A percentile compares a stretch with the other conserved stretches of the same genome.
phyloP scores from a whole-genome alignment of 2,888 invertebrate species.

The Molorchus minor region DNA sequence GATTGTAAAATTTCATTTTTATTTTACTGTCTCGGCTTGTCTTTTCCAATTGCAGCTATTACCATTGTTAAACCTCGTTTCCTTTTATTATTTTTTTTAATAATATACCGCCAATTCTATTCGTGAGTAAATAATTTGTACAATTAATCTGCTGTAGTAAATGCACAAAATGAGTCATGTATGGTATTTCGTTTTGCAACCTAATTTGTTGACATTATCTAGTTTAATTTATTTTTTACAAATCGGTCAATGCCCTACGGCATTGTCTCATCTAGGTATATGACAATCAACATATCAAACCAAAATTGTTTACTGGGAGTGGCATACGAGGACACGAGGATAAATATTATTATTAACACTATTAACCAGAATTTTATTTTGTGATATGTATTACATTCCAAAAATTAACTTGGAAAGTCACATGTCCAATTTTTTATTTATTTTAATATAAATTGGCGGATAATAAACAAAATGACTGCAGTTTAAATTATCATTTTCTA shows the following conservation, averaged over 20 bases:
- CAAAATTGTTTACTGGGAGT: too few species aligned
- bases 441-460: not conserved
- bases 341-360: too few species aligned
- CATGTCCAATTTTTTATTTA: not conserved
- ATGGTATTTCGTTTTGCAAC: not conserved
- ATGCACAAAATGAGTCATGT: not conserved
- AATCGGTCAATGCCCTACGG: not conserved
- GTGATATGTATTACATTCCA: not conserved
- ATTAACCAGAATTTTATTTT: not conserved
- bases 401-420: not conserved
- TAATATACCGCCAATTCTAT: constrained; percentile 1
- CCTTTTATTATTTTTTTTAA: constrained; percentile 3
- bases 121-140: constrained; percentile 7
- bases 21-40: not conserved
- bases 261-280: too few species aligned
- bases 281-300: too few species aligned
- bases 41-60: constrained; percentile 1
- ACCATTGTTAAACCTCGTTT: not conserved
- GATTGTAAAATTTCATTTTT: not conserved
- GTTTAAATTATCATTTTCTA: not conserved
- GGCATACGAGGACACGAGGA: too few species aligned
- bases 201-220: not conserved
- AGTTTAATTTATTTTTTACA: not conserved
- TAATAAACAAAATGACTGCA: not conserved
- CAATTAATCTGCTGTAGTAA: constrained; percentile 12